A percentile compares a stretch with the other conserved stretches of the same genome.
Conservation (phyloP, 2,113 vertebrate genomes). For the Thoracochromis brauschi region DNA sequence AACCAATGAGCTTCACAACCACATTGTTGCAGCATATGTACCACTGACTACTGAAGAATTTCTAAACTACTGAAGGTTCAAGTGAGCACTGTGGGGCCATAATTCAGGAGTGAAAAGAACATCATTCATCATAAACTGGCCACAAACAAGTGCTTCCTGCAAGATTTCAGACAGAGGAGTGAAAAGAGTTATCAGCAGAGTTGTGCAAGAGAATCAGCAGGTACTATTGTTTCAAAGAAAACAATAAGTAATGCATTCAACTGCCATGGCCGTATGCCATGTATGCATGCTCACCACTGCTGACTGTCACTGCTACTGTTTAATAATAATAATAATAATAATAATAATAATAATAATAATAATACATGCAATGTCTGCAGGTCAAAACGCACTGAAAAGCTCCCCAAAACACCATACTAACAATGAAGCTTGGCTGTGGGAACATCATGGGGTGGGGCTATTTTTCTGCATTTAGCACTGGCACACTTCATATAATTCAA, state of each 20-base stretch:
- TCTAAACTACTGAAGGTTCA: not conserved
- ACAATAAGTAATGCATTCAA: not conserved
- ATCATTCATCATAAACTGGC: not conserved
- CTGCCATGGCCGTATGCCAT: not conserved
- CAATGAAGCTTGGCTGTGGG: not conserved
- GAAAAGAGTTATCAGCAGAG: not conserved
- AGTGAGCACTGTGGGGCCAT: not conserved
- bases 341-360: not conserved
- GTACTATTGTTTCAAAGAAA: not conserved
- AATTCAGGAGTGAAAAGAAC: not conserved
- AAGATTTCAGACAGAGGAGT: not conserved
- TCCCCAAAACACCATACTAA: not conserved
- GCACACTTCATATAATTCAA: not conserved
- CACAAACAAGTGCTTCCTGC: not conserved
- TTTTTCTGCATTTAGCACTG: not conserved
- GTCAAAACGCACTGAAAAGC: not conserved
- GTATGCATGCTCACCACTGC: not conserved
- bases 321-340: not conserved
- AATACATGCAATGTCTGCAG: not conserved
- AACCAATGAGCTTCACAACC: not conserved
- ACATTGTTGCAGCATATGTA: not conserved
- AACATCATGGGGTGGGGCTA: not conserved
- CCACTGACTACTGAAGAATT: not conserved
- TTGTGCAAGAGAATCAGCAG: not conserved
- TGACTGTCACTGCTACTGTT: not conserved